Conservation (phyloP, 2,797 vertebrate genomes). For the Peromyscus nudipes region DNA sequence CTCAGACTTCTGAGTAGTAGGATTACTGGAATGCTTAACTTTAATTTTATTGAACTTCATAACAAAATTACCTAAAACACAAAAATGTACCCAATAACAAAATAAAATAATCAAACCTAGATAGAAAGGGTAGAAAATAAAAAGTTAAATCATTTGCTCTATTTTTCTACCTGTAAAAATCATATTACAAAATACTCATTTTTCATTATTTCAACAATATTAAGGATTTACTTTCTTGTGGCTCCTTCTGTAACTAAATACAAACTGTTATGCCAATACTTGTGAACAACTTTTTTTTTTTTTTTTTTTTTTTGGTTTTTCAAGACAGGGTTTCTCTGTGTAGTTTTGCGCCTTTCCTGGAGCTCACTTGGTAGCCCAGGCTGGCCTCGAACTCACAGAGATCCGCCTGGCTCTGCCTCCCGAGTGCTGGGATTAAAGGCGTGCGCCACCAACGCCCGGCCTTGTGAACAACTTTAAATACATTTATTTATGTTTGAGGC, state of each 20-base stretch:
- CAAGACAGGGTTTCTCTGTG: too few species aligned
- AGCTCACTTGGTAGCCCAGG: too few species aligned
- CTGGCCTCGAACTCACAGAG: too few species aligned
- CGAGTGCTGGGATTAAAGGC: too few species aligned
- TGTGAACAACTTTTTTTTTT: slow-evolving; percentile 31
- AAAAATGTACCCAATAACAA: neutral
- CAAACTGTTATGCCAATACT: neutral
- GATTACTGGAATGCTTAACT: neutral
- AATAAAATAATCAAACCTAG: neutral
- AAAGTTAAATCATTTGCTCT: neutral
- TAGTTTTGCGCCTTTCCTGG: too few species aligned
- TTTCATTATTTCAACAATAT: neutral
- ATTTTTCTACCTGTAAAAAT: neutral
- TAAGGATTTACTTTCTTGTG: slow-evolving; percentile 6
- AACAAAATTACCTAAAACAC: neutral
- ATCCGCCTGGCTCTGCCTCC: too few species aligned
- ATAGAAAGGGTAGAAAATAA: neutral
- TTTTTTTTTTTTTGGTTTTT: too few species aligned
- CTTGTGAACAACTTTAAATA: slow-evolving; percentile 27
- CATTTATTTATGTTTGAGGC: neutral
- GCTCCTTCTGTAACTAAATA: neutral
- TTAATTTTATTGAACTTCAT: neutral
- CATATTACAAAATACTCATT: neutral
- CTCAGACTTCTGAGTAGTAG: neutral
- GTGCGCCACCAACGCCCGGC: too few species aligned